phyloP scores from a whole-genome alignment of 2,113 vertebrate species.

The Planiliza haematocheilus region DNA sequence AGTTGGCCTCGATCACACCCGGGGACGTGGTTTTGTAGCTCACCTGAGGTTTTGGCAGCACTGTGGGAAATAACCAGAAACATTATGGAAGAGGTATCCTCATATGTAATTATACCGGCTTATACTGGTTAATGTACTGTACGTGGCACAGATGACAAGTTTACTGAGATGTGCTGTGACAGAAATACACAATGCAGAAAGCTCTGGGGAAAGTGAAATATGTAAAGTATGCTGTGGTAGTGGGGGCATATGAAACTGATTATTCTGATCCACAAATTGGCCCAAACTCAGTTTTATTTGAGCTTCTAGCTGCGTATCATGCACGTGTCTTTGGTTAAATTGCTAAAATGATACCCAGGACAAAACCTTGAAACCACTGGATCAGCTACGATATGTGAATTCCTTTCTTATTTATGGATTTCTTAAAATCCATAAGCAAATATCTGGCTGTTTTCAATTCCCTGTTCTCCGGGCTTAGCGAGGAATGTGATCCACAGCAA shows the following conservation, averaged over 20 bases:
- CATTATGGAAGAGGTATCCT: neutral
- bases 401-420: no score
- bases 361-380: conserved; percentile 12
- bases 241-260: neutral
- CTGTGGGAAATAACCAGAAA: conserved; percentile 44
- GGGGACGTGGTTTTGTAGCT: conserved; percentile 82
- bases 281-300: neutral
- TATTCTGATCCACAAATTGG: neutral
- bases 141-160: neutral
- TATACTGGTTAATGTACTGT: neutral
- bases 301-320: neutral
- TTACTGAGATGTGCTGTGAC: neutral
- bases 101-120: neutral
- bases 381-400: conserved; percentile 45
- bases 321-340: conserved; percentile 10
- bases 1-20: conserved; percentile 85
- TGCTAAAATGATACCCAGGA: conserved; percentile 22
- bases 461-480: conserved; percentile 45
- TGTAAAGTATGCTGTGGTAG: neutral
- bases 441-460: conserved; percentile 71
- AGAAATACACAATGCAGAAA: neutral
- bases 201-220: neutral
- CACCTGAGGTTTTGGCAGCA: conserved; percentile 85
- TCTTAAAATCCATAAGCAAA: conserved; percentile 62
- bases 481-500: conserved; percentile 70